A percentile compares a stretch with the other conserved stretches of the same genome.
These are phyloP conservation scores for Scarus forsteni DNA, from an alignment of 2,797 vertebrate species.

Conservation along the genomic window DNA sequence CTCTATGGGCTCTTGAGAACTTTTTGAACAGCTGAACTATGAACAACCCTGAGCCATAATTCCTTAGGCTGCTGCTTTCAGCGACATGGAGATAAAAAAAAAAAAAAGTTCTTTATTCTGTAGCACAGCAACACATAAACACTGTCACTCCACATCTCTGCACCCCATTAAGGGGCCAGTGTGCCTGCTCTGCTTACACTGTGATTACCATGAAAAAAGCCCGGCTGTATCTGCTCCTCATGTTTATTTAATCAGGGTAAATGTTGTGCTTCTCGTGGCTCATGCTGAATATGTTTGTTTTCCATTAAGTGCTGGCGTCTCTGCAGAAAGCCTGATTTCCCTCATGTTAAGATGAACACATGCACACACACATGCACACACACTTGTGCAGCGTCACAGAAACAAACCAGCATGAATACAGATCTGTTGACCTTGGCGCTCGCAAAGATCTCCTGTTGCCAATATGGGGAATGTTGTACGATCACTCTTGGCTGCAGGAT, in stretches of 20 bases:
- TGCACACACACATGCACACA: constrained; percentile 4
- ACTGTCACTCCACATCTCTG: constrained; percentile 26
- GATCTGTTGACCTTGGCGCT: constrained; percentile 22
- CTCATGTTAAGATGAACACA: constrained; percentile 29
- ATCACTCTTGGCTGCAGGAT: not conserved
- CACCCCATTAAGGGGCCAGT: constrained; percentile 41
- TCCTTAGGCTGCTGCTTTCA: no score
- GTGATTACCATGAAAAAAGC: constrained; percentile 71
- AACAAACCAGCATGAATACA: constrained; percentile 15
- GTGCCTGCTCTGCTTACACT: constrained; percentile 50
- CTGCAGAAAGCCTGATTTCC: constrained; percentile 38
- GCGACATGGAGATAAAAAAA: not conserved
- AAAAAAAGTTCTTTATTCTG: constrained; percentile 15
- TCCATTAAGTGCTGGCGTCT: constrained; percentile 63
- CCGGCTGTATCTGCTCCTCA: constrained; percentile 63
- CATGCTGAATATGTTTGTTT: constrained; percentile 68
- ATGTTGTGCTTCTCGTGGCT: constrained; percentile 67
- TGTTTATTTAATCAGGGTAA: constrained; percentile 79
- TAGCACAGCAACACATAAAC: constrained; percentile 19
- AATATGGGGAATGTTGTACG: not conserved
- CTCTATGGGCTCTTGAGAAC: no score
- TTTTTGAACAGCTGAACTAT: no score
- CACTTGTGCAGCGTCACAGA: constrained; percentile 5
- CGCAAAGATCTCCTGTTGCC: not conserved
- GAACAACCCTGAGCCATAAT: no score